phyloP scores from a whole-genome alignment of 2,888 invertebrate genomes.

The Philereme transversata region DNA sequence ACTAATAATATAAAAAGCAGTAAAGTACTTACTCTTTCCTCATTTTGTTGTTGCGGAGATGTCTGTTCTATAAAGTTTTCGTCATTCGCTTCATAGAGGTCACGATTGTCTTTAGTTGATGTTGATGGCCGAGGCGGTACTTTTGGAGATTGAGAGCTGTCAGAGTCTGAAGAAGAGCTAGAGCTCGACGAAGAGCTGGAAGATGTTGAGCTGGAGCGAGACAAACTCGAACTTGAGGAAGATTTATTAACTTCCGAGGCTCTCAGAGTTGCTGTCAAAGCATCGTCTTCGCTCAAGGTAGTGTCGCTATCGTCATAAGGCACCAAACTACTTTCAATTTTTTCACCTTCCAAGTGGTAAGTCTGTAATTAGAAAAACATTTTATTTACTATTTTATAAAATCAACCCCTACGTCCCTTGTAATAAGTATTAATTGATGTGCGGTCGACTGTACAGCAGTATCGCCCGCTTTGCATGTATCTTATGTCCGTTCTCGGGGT shows the following conservation, averaged over 20 bases:
- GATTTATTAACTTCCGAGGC: conserved; percentile 5
- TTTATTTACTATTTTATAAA: conserved; percentile 4
- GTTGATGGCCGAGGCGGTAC: conserved; percentile 4
- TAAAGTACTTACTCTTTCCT: conserved; percentile 5
- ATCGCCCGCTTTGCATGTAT: conserved; percentile 5
- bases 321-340: conserved; percentile 3
- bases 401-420: conserved; percentile 3
- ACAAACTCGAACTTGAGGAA: conserved; percentile 5
- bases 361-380: conserved; percentile 5
- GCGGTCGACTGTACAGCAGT: conserved; percentile 5
- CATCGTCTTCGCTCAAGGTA: conserved; percentile 4
- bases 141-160: conserved; percentile 5
- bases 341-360: conserved; percentile 3
- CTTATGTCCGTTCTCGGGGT: conserved; percentile 3
- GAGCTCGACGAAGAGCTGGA: conserved; percentile 5
- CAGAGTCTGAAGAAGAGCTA: conserved; percentile 3
- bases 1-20: conserved; percentile 5
- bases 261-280: conserved; percentile 4
- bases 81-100: conserved; percentile 5
- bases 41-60: conserved; percentile 5
- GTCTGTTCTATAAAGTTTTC: conserved; percentile 4
- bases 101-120: conserved; percentile 5
- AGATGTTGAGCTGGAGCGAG: conserved; percentile 4
- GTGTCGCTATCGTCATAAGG: conserved; percentile 5
- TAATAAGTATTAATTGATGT: conserved; percentile 5